A percentile compares a stretch with the other conserved stretches of the same genome.
phyloP scores from a whole-genome alignment of 2,113 vertebrate genomes.

The Nymphicus hollandicus region DNA sequence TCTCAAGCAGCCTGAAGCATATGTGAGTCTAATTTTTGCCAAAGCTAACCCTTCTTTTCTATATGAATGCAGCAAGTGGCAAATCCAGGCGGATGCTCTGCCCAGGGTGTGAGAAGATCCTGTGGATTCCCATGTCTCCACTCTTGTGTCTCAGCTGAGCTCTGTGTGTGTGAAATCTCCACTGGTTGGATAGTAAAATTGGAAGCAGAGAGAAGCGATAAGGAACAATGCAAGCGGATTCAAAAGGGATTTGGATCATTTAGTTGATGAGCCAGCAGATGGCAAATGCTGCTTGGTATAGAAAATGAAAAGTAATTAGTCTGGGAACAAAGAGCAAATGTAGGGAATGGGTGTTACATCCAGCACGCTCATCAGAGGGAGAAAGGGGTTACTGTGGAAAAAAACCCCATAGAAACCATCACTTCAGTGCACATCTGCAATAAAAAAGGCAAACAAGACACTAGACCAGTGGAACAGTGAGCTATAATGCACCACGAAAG shows the following conservation, averaged over 20 bases:
- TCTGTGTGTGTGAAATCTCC: not conserved
- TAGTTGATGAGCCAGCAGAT: constrained; percentile 58
- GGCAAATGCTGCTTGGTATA: constrained; percentile 41
- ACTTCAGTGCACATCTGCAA: constrained; percentile 58
- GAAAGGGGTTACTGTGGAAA: constrained; percentile 8
- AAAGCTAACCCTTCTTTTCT: not conserved
- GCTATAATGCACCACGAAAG: not conserved
- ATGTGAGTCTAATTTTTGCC: not conserved
- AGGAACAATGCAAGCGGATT: not conserved
- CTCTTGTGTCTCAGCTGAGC: not conserved
- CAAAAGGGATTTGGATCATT: constrained; percentile 50
- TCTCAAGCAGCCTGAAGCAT: not conserved
- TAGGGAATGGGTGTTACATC: not conserved
- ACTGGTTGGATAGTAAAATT: not conserved
- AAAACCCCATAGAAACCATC: not conserved
- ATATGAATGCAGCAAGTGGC: not conserved
- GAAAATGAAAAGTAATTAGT: constrained; percentile 50
- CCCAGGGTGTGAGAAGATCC: not conserved
- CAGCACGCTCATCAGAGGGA: not conserved
- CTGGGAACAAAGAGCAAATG: constrained; percentile 48
- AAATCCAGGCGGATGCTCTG: not conserved
- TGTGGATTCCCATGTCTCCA: not conserved
- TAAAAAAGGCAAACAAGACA: constrained; percentile 64
- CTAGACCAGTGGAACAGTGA: not conserved
- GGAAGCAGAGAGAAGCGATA: not conserved